These are phyloP conservation scores for Prionace glauca DNA, from an alignment of 2,797 vertebrate genomes.

Conservation along the genomic window DNA sequence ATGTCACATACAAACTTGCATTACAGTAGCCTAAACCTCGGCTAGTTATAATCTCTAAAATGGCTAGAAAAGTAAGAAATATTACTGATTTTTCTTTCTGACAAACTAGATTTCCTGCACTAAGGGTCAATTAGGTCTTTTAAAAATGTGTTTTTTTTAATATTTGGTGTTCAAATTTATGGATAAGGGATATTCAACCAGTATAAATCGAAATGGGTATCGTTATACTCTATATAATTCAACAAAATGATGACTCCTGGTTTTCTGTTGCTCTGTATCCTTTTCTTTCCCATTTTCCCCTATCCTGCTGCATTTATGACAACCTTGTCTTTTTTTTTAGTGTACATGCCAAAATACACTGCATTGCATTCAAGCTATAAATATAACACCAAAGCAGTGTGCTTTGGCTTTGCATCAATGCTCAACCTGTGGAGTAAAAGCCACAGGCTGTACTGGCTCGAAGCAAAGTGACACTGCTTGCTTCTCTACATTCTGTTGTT, in stretches of 20 bases:
- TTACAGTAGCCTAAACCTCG: no score
- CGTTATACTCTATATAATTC: not conserved
- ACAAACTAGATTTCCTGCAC: no score
- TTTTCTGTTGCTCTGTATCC: not conserved
- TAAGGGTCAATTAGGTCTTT: no score
- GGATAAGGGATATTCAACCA: no score
- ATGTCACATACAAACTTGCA: no score
- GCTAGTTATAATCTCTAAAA: no score
- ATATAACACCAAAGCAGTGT: not conserved
- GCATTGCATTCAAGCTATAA: not conserved
- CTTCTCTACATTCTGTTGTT: not conserved
- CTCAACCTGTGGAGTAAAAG: not conserved
- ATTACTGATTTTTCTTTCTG: no score
- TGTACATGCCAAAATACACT: not conserved
- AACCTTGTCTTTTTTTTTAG: not conserved
- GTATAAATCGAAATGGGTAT: not conserved
- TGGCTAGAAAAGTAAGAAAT: no score
- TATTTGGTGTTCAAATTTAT: no score
- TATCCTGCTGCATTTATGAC: not conserved
- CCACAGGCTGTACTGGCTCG: not conserved
- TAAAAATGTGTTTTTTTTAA: no score
- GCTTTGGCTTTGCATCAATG: not conserved
- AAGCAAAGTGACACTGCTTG: not conserved
- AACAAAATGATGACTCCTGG: not conserved
- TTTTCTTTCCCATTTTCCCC: not conserved